Evolutionary conservation across 2,113 vertebrate species (phyloP), one percentile per base, ranked within the genome.

Genomic region (Entosphenus tridentatus): DNA sequence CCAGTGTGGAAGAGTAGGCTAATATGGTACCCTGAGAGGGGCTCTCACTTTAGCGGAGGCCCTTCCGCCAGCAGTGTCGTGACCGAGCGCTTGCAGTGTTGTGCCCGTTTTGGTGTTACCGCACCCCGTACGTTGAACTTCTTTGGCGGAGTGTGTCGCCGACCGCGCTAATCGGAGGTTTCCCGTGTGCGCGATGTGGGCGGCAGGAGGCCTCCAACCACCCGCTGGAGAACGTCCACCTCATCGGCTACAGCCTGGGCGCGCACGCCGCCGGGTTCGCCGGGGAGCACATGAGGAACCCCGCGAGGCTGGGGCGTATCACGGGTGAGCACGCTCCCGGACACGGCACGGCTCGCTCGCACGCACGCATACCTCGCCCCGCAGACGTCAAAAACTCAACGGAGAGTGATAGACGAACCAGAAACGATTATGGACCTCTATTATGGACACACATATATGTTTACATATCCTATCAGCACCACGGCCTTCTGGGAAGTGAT

Each of bases 231-330:
- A 83, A 84, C 1, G 85, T 74, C 73, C 89, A 98, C 76, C 77
- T 98, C 73, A 87, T 98, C 68, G 92, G 93, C 56, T 96, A 95
- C 78, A 98, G 93, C 78, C 84, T 98, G 11, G 93, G 93, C 1
- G 90, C 92, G 70, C 93, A 98, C 18, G 85, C 91, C 72, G 82
- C 90, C 56, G 93, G 93, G 74, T 98, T 96, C 75, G 89, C 90
- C 21, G 90, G 90, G 73, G 93, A 81, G 71, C 84, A 77, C 72
- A 77, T 95, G 21, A 77, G 74, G 0, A 78, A 83, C 65, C 74
- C 75, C 0, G 79, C 76, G 55, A 92, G 85, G 76, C 85, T 96
- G 68, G 89, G 89, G 77, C 86, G 90, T 78, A 96, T 96, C 72
- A 96, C 93, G 76, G 92, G 93, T 95, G 77, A 79, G 11, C 72